Percentiles rank a stretch among this genome's conserved stretches.
Evolutionary conservation across 2,113 vertebrate genomes (phyloP).

Genomic region (Psophia crepitans): DNA sequence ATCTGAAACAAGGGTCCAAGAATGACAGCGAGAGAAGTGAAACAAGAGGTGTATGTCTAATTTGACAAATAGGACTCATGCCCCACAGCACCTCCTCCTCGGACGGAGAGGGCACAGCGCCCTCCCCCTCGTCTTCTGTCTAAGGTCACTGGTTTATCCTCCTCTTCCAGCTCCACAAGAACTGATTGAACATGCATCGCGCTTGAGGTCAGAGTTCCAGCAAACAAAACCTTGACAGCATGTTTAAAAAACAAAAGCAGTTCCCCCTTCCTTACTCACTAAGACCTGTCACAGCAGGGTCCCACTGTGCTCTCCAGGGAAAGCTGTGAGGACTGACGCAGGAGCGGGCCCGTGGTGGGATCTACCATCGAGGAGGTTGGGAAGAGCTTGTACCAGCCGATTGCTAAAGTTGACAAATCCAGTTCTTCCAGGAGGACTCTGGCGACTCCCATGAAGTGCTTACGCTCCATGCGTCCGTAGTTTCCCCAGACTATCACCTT

Average conservation of each 20-base stretch:
- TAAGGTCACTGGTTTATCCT: constrained; percentile 73
- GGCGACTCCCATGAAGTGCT: constrained; percentile 98
- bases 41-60: constrained; percentile 67
- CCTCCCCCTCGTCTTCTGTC: constrained; percentile 59
- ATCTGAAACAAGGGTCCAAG: constrained; percentile 60
- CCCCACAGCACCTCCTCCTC: constrained; percentile 71
- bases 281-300: constrained; percentile 94
- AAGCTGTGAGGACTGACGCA: constrained; percentile 95
- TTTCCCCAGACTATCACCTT: constrained; percentile 99
- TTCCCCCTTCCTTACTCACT: constrained; percentile 71
- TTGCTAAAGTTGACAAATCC: constrained; percentile 92
- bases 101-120: constrained; percentile 26
- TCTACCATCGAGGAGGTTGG: constrained; percentile 99
- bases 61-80: constrained; percentile 69
- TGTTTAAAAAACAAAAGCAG: constrained; percentile 67
- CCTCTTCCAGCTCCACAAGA: constrained; percentile 70
- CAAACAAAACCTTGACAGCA: constrained; percentile 74
- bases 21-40: constrained; percentile 64
- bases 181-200: constrained; percentile 73
- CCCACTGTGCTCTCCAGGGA: constrained; percentile 96
- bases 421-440: constrained; percentile 96
- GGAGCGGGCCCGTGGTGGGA: constrained; percentile 89
- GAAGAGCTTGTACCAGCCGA: constrained; percentile 99
- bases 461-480: constrained; percentile 96
- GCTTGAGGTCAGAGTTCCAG: constrained; percentile 72